These are phyloP conservation scores for Drosophila erecta DNA, from an alignment of 1,140 invertebrate genomes.

Conservation along the genomic window DNA sequence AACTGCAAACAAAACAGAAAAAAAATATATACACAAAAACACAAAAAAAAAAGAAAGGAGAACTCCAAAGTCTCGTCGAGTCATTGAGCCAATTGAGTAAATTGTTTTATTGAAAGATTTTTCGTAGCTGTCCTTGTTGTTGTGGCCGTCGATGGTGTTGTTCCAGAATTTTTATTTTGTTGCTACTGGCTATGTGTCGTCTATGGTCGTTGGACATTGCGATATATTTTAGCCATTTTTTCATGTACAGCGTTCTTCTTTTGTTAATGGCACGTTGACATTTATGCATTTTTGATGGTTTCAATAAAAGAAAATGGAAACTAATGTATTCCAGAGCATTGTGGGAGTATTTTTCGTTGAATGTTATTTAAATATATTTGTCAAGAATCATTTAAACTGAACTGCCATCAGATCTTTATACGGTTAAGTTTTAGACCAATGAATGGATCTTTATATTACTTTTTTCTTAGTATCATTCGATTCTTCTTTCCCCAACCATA, in stretches of 20 bases:
- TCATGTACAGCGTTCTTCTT: slow-evolving; percentile 7
- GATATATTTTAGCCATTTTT: slow-evolving; percentile 38
- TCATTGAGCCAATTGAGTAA: slow-evolving; percentile 82
- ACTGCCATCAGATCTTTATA: too few relatives aligned
- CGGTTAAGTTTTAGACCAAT: too few relatives aligned
- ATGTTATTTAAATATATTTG: slow-evolving; percentile 8
- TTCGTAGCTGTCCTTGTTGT: slow-evolving; percentile 61
- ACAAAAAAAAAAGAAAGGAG: background rate
- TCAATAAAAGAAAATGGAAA: slow-evolving; percentile 19
- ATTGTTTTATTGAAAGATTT: slow-evolving; percentile 82
- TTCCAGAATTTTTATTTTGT: slow-evolving; percentile 3
- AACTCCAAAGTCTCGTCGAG: slow-evolving; percentile 65
- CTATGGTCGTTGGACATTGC: slow-evolving; percentile 9
- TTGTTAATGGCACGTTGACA: slow-evolving; percentile 55
- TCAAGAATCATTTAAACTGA: too few relatives aligned
- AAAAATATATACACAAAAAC: background rate
- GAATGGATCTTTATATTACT: too few relatives aligned
- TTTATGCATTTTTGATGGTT: slow-evolving; percentile 78
- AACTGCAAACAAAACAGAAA: slow-evolving; percentile 58
- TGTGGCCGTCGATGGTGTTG: slow-evolving; percentile 28
- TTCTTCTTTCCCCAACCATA: background rate
- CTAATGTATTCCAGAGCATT: slow-evolving; percentile 9
- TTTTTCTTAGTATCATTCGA: background rate
- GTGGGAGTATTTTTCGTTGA: background rate
- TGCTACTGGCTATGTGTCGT: slow-evolving; percentile 22